phyloP scores from a whole-genome alignment of 2,888 invertebrate species.

The Dioctria rufipes region DNA sequence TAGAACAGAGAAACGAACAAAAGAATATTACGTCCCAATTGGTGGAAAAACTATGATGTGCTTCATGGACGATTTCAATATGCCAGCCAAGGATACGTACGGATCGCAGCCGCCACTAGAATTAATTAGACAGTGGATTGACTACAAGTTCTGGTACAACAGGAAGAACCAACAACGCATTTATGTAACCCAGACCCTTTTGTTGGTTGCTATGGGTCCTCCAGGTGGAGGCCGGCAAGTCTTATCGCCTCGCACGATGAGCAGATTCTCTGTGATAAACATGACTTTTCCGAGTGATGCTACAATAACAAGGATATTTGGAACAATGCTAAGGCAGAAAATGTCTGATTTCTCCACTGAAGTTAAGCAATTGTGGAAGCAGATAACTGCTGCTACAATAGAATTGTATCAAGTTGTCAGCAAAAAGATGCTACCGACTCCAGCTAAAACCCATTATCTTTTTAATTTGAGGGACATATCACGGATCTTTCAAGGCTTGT shows the following conservation, averaged over 20 bases:
- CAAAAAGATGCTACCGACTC: constrained; percentile 86
- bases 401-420: constrained; percentile 83
- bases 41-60: constrained; percentile 88
- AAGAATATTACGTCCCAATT: constrained; percentile 85
- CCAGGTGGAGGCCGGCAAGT: constrained; percentile 89
- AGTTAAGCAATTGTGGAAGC: constrained; percentile 79
- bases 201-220: constrained; percentile 88
- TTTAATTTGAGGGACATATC: constrained; percentile 93
- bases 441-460: constrained; percentile 90
- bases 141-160: constrained; percentile 93
- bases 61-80: constrained; percentile 94
- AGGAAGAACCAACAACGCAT: constrained; percentile 83
- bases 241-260: constrained; percentile 83
- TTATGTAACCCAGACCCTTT: constrained; percentile 83
- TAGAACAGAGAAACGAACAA: constrained; percentile 89
- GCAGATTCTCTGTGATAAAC: constrained; percentile 83
- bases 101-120: constrained; percentile 93
- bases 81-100: constrained; percentile 91
- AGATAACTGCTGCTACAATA: constrained; percentile 82
- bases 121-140: constrained; percentile 87
- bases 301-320: constrained; percentile 86
- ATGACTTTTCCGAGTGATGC: constrained; percentile 87
- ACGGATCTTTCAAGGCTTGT: constrained; percentile 85
- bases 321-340: constrained; percentile 87
- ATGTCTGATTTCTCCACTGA: constrained; percentile 84